A percentile compares a stretch with the other conserved stretches of the same genome.
These are phyloP conservation scores for Bathynomus jamesi DNA, from an alignment of 1,140 invertebrate genomes.

Conservation along the genomic window DNA sequence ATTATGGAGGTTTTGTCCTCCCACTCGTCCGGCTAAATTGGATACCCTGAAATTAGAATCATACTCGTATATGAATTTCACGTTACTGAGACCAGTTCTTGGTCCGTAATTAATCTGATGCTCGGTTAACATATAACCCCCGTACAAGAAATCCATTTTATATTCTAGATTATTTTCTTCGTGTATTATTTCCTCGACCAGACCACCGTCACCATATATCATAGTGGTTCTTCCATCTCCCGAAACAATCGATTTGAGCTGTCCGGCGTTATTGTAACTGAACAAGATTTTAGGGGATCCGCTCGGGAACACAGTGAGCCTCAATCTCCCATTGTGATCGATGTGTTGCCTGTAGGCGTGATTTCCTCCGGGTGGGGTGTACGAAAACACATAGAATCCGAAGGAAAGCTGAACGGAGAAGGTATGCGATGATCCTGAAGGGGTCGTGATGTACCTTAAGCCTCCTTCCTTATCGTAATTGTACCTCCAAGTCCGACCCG, in stretches of 20 bases:
- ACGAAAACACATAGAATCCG: slow-evolving; percentile 77
- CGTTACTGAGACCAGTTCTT: slow-evolving; percentile 80
- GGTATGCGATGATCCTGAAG: slow-evolving; percentile 75
- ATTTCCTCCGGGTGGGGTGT: slow-evolving; percentile 75
- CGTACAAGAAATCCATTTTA: slow-evolving; percentile 76
- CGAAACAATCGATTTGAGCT: slow-evolving; percentile 65
- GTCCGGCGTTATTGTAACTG: slow-evolving; percentile 76
- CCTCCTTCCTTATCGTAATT: slow-evolving; percentile 82
- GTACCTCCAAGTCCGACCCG: slow-evolving; percentile 72
- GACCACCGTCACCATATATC: slow-evolving; percentile 63
- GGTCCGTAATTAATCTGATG: slow-evolving; percentile 76
- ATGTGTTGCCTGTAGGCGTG: slow-evolving; percentile 55
- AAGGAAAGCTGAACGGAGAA: slow-evolving; percentile 71
- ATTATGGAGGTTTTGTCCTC: slow-evolving; percentile 69
- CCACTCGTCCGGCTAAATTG: slow-evolving; percentile 57
- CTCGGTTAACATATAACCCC: slow-evolving; percentile 66
- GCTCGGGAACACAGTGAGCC: slow-evolving; percentile 80
- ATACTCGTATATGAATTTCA: slow-evolving; percentile 86
- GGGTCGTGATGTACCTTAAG: slow-evolving; percentile 70
- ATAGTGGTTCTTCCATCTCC: slow-evolving; percentile 82
- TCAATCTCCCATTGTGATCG: slow-evolving; percentile 72
- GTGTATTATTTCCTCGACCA: slow-evolving; percentile 70
- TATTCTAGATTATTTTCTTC: slow-evolving; percentile 74
- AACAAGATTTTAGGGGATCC: slow-evolving; percentile 81
- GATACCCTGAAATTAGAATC: slow-evolving; percentile 77